Percentiles rank a stretch among this genome's conserved stretches.
These are phyloP conservation scores for Agriopis marginaria DNA, from an alignment of 2,888 invertebrate species.

Conservation along the genomic window DNA sequence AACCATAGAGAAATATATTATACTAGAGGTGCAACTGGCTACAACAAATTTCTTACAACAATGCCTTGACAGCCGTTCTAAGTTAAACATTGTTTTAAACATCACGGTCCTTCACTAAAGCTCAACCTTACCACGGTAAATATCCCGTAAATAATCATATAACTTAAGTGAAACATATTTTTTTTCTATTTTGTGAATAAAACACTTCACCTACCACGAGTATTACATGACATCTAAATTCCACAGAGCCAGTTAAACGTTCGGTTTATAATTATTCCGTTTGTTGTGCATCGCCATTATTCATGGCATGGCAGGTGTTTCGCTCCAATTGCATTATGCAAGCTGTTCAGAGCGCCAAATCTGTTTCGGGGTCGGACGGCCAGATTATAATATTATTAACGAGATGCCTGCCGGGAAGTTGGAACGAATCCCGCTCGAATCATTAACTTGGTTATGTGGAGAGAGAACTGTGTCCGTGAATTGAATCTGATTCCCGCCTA, in stretches of 20 bases:
- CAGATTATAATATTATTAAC: constrained; percentile 50
- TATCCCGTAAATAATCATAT: no score
- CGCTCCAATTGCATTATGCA: constrained; percentile 79
- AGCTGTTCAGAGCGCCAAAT: constrained; percentile 63
- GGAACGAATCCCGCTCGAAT: constrained; percentile 43
- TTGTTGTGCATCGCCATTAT: constrained; percentile 54
- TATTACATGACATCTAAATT: constrained; percentile 3
- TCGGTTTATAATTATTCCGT: constrained; percentile 43
- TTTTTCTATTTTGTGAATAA: no score
- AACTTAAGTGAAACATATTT: no score
- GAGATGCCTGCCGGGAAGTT: constrained; percentile 36
- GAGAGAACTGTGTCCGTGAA: constrained; percentile 8
- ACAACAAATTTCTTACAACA: no score
- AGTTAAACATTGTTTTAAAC: no score
- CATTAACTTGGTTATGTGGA: constrained; percentile 40
- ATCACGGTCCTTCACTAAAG: no score
- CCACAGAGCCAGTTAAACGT: constrained; percentile 34
- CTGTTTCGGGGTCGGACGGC: constrained; percentile 70
- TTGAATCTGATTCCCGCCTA: constrained; percentile 18
- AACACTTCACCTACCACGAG: neutral
- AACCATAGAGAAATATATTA: no score
- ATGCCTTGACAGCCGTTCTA: no score
- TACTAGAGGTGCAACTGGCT: no score
- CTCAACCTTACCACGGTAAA: no score
- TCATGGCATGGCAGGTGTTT: constrained; percentile 67